phyloP scores from a whole-genome alignment of 2,888 invertebrate genomes.

The Atrina japonica region DNA sequence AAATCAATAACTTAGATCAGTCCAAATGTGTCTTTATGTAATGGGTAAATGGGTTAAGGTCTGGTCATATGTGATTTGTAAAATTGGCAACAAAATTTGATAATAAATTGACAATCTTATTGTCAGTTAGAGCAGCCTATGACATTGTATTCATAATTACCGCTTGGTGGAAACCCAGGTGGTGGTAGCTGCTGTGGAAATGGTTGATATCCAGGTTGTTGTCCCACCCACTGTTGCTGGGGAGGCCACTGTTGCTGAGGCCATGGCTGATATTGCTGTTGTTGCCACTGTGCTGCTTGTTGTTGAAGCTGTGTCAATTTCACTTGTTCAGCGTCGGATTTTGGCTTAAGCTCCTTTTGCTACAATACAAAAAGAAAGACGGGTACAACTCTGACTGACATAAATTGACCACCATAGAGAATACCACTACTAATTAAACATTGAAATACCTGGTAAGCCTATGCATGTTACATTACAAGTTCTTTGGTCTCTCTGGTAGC shows the following conservation, averaged over 20 bases:
- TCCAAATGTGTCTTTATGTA: too few relatives aligned
- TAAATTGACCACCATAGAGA: neutral
- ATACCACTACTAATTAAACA: too few relatives aligned
- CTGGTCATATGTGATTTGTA: too few relatives aligned
- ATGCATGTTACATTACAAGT: too few relatives aligned
- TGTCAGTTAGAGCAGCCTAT: too few relatives aligned
- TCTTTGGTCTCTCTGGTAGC: too few relatives aligned
- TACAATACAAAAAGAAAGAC: constrained; percentile 13
- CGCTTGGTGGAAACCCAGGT: neutral
- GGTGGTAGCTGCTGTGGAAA: neutral
- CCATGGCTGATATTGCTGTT: constrained; percentile 59
- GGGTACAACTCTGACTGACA: neutral
- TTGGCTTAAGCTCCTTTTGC: constrained; percentile 53
- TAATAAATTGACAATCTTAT: too few relatives aligned
- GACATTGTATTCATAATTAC: neutral
- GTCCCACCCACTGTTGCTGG: constrained; percentile 34
- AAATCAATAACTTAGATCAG: too few relatives aligned
- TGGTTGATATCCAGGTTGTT: constrained; percentile 19
- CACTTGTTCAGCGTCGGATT: constrained; percentile 60
- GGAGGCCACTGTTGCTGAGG: constrained; percentile 28
- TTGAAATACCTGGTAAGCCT: too few relatives aligned
- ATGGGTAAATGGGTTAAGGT: too few relatives aligned
- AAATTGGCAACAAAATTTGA: too few relatives aligned
- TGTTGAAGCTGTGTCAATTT: constrained; percentile 66
- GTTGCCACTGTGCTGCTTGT: constrained; percentile 72